These are phyloP conservation scores for Bembecia ichneumoniformis DNA, from an alignment of 2,888 invertebrate genomes.

Conservation along the genomic window DNA sequence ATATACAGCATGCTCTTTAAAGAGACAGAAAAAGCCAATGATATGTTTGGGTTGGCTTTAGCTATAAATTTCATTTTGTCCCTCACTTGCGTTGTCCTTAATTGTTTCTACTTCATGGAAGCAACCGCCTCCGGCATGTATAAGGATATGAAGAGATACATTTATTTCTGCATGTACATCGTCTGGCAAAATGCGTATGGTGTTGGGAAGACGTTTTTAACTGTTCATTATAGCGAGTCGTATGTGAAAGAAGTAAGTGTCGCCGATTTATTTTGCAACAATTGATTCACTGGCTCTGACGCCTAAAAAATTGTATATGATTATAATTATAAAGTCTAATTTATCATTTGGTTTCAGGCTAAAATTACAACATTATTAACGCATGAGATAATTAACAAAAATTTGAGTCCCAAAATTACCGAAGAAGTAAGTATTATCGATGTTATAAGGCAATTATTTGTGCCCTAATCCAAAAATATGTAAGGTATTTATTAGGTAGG, in stretches of 20 bases:
- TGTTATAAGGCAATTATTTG: background rate
- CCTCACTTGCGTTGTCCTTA: constrained; percentile 29
- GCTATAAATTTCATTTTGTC: constrained; percentile 27
- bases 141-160: constrained; percentile 31
- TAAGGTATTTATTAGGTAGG: too few relatives aligned
- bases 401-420: constrained; percentile 28
- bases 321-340: background rate
- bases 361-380: constrained; percentile 26
- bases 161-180: constrained; percentile 34
- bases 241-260: constrained; percentile 30
- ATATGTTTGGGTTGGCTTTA: constrained; percentile 31
- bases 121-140: constrained; percentile 46
- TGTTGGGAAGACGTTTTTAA: constrained; percentile 3
- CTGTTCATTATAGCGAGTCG: background rate
- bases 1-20: constrained; percentile 35
- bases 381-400: constrained; percentile 42
- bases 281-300: background rate
- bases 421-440: constrained; percentile 27
- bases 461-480: background rate
- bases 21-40: constrained; percentile 21
- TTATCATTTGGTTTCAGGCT: constrained; percentile 29
- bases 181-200: constrained; percentile 27
- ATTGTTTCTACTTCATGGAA: constrained; percentile 54
- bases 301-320: background rate
- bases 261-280: too few relatives aligned